A percentile compares a stretch with the other conserved stretches of the same genome.
phyloP scores from a whole-genome alignment of 2,113 vertebrate species.

The Tragelaphus imberbis region DNA sequence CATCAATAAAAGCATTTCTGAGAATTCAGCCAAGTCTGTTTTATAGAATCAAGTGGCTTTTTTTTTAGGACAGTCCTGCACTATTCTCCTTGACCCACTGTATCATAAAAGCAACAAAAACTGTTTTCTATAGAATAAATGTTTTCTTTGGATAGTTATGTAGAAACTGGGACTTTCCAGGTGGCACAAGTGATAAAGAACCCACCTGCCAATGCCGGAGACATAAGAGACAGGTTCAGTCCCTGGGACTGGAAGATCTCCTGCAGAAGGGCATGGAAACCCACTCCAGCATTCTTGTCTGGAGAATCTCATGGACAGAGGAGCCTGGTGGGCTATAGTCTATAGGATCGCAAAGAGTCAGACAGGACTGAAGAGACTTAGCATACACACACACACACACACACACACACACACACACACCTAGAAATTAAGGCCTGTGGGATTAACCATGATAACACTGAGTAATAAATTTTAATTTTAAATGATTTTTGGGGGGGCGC shows the following conservation, averaged over 20 bases:
- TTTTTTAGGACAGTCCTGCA: background rate
- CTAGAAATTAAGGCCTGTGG: background rate
- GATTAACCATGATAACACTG: background rate
- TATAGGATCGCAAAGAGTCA: background rate
- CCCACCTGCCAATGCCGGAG: background rate
- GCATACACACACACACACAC: background rate
- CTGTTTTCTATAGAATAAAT: background rate
- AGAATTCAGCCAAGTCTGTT: background rate
- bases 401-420: too few relatives aligned
- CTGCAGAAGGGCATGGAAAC: background rate
- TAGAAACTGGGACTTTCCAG: background rate
- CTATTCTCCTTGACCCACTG: background rate
- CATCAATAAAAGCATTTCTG: background rate
- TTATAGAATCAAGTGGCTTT: background rate
- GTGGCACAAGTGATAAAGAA: background rate
- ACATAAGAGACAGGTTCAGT: background rate
- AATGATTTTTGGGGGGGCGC: background rate
- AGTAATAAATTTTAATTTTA: background rate
- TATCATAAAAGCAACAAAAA: background rate
- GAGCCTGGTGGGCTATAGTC: background rate
- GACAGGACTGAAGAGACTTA: background rate
- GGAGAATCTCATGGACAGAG: background rate
- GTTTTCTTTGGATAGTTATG: background rate
- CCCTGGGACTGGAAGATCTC: background rate
- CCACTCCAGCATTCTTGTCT: background rate